Evolutionary conservation across 2,113 vertebrate genomes (phyloP), one percentile per base, ranked within the genome.

Genomic region (Fregetta grallaria): DNA sequence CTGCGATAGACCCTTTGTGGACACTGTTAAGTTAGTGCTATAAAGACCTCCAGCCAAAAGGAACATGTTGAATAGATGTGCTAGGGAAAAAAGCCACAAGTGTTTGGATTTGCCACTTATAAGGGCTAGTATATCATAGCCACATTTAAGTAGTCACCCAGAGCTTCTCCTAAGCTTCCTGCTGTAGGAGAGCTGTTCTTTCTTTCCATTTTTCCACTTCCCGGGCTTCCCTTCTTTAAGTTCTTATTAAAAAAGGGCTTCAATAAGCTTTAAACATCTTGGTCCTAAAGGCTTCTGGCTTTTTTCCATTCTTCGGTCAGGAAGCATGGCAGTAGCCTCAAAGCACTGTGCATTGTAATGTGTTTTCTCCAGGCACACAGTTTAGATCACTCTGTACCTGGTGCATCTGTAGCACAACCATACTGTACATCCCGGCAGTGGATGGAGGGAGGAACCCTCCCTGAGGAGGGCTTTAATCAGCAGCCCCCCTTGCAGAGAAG

Each of bases 31-130:
- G 86, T 70, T 62, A 78, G n/a, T 55, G 38, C 53, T 92, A 29
- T n/a, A 92, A 96, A 96, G 78, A 91, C 21, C 83, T 91, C 50
- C 7, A 16, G 80, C 63, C 47, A 86, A 95, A 90, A 65, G 22
- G 45, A 78, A 76, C 47, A 65, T 22, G 21, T 36, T 95, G 92
- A 97, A 96, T 95, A 91, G 91, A 87, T 45, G 70, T 79, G 61
- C 73, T 49, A 94, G 62, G 25, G 49, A 58, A 75, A 94, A 94
- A 50, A 81, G 49, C 36, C 61, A 82, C 68, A 50, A 95, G 44
- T 68, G 58, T 94, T 78, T 73, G 62, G 71, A 89, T 79, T 49
- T 6, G 1, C 23, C 22, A 49, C 32, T 79, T 75, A 21, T 0
- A 82, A 87, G 29, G 49, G 25, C 58, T 73, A 34, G 22, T 76